Percentiles rank a stretch among this genome's conserved stretches.
These are phyloP conservation scores for Paralichthys olivaceus DNA, from an alignment of 2,113 vertebrate species.

Conservation along the genomic window DNA sequence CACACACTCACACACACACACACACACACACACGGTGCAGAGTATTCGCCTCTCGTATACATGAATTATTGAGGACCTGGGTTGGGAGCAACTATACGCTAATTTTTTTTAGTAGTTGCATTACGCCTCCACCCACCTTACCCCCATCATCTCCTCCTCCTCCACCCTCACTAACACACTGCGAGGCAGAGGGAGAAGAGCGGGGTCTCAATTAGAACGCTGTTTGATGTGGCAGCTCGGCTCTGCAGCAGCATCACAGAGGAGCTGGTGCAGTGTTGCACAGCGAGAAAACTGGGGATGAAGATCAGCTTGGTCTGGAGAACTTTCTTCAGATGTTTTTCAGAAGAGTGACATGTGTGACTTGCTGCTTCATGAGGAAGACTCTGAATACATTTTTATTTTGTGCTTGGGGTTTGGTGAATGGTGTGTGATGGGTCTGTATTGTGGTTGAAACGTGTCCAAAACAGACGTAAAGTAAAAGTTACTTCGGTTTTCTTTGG, in stretches of 20 bases:
- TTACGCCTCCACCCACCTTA: constrained; percentile 20
- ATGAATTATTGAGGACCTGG: constrained; percentile 64
- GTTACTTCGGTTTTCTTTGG: too few relatives aligned
- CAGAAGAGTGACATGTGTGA: too few relatives aligned
- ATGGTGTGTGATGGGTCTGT: too few relatives aligned
- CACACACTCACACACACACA: constrained; percentile 2
- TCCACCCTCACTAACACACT: constrained; percentile 26
- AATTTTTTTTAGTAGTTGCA: constrained; percentile 51
- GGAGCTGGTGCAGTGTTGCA: constrained; percentile 12
- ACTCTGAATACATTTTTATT: too few relatives aligned
- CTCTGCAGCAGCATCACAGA: constrained; percentile 20
- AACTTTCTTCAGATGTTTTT: too few relatives aligned
- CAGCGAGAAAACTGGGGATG: too few relatives aligned
- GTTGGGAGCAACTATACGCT: constrained; percentile 58
- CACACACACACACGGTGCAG: constrained; percentile 14
- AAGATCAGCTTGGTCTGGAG: too few relatives aligned
- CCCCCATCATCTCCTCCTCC: not conserved
- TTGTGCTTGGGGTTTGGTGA: too few relatives aligned
- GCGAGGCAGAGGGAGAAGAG: constrained; percentile 4
- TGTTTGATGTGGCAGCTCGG: constrained; percentile 32
- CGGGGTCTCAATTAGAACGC: constrained; percentile 6
- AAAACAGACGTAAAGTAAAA: too few relatives aligned
- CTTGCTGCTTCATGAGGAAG: too few relatives aligned
- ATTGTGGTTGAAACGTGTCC: too few relatives aligned
- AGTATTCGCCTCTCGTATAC: constrained; percentile 34